phyloP scores from a whole-genome alignment of 2,888 invertebrate species.

The Nephrotoma appendiculata region DNA sequence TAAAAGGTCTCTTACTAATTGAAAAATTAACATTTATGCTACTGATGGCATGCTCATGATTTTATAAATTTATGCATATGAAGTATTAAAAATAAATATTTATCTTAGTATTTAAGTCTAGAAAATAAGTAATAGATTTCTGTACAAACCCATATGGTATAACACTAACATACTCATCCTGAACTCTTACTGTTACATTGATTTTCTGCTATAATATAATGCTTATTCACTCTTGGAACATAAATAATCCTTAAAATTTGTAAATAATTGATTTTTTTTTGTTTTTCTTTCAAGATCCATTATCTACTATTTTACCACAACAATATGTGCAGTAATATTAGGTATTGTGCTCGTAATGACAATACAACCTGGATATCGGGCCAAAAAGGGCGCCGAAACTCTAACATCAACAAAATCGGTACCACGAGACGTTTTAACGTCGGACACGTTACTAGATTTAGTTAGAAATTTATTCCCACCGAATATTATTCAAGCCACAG shows the following conservation, averaged over 20 bases:
- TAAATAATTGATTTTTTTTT: constrained; percentile 4
- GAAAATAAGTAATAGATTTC: no score
- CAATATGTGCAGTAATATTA: constrained; percentile 78
- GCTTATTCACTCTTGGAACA: background rate
- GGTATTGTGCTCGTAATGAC: constrained; percentile 80
- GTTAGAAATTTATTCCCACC: constrained; percentile 86
- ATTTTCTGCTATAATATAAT: background rate
- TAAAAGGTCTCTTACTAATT: no score
- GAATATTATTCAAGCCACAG: constrained; percentile 75
- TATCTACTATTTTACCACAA: constrained; percentile 82
- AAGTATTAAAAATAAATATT: no score
- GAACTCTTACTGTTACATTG: no score
- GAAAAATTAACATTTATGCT: no score
- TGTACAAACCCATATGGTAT: no score
- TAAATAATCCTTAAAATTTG: background rate
- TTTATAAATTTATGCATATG: no score
- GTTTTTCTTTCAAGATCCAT: constrained; percentile 50
- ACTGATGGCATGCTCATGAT: no score
- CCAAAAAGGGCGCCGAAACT: constrained; percentile 31
- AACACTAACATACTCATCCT: background rate
- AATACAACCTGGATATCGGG: constrained; percentile 65
- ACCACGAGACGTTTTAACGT: constrained; percentile 54
- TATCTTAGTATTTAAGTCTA: no score
- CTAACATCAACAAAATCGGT: constrained; percentile 34
- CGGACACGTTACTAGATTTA: constrained; percentile 85